Conservation (phyloP, 2,888 invertebrate genomes). For the Griposia aprilina region DNA sequence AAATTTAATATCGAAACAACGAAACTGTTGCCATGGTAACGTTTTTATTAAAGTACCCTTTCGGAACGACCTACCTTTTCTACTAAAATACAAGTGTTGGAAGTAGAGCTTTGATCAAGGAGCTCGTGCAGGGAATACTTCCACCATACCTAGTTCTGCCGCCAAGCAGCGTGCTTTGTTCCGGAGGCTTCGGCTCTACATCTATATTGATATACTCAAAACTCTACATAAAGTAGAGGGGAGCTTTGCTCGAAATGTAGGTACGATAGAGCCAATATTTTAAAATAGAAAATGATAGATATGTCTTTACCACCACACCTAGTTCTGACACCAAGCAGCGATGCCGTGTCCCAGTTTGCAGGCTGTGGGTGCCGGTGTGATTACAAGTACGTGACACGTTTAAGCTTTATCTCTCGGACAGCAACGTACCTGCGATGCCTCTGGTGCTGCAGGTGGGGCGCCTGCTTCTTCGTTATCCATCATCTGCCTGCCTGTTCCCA, state of each 20-base stretch:
- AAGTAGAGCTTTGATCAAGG: neutral
- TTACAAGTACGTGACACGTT: neutral
- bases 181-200: neutral
- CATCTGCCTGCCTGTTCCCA: neutral
- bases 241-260: constrained; percentile 21
- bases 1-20: constrained; percentile 43
- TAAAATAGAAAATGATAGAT: constrained; percentile 20
- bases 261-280: neutral
- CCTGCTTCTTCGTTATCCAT: neutral
- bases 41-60: constrained; percentile 10
- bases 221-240: neutral
- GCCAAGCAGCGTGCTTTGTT: neutral
- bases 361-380: neutral
- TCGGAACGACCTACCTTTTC: neutral
- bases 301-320: neutral
- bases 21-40: constrained; percentile 31
- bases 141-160: neutral
- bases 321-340: neutral
- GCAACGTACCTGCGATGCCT: neutral
- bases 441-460: neutral
- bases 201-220: constrained; percentile 28
- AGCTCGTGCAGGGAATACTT: neutral
- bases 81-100: neutral
- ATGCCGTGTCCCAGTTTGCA: no score
- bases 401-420: neutral